Evolutionary conservation across 2,888 invertebrate genomes (phyloP).

Genomic region (Scelioninae gen. 1): DNA sequence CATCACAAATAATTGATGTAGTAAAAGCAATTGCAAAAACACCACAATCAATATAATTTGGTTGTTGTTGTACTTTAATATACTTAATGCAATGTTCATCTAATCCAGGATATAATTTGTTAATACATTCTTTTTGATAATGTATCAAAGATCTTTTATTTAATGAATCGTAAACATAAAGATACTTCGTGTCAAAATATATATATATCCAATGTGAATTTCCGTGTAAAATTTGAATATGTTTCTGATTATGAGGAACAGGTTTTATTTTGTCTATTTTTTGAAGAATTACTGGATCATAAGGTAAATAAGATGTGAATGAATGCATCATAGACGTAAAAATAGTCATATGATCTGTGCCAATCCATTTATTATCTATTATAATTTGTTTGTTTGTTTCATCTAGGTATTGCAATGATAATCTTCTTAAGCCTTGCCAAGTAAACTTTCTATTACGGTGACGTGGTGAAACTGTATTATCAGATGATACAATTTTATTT

Average conservation of each 20-base stretch:
- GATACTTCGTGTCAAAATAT: background rate
- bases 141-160: background rate
- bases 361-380: background rate
- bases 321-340: slow-evolving; percentile 28
- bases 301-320: slow-evolving; percentile 22
- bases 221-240: slow-evolving; percentile 27
- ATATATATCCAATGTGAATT: slow-evolving; percentile 19
- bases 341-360: background rate
- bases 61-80: slow-evolving; percentile 2
- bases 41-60: background rate
- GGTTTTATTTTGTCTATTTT: slow-evolving; percentile 16
- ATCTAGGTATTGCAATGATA: background rate
- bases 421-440: no score
- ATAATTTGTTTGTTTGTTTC: background rate
- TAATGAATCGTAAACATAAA: slow-evolving; percentile 6
- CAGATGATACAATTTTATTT: no score
- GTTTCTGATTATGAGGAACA: slow-evolving; percentile 8
- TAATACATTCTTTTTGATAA: background rate
- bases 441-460: no score
- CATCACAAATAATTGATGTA: background rate
- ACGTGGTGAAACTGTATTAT: no score
- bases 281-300: slow-evolving; percentile 21
- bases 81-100: background rate
- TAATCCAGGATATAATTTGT: background rate
- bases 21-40: slow-evolving; percentile 9